Percentiles rank a stretch among this genome's conserved stretches.
Conservation (phyloP, 2,888 invertebrate species). For the Cryptocephalus primarius region DNA sequence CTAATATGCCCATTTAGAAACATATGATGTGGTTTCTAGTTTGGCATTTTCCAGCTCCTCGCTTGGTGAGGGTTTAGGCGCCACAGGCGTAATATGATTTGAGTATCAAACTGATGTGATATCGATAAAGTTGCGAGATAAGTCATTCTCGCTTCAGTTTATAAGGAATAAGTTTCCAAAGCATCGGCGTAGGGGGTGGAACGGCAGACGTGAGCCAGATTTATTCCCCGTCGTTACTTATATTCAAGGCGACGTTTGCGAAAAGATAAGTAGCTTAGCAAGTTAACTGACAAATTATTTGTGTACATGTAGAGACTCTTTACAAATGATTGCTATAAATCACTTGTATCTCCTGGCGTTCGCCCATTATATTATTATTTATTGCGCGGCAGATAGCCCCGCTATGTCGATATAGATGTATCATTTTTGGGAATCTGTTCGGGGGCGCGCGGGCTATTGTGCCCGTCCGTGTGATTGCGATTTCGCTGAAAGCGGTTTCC, state of each 20-base stretch:
- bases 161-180: no score
- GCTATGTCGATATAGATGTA: neutral
- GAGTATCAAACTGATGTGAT: no score
- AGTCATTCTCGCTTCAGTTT: no score
- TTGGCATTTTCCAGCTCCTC: no score
- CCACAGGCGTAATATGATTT: no score
- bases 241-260: constrained; percentile 15
- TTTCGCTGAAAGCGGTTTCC: no score
- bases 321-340: constrained; percentile 17
- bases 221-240: constrained; percentile 5
- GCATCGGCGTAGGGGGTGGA: neutral
- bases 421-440: constrained; percentile 2
- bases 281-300: constrained; percentile 18
- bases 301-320: constrained; percentile 16
- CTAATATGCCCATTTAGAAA: no score
- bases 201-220: constrained; percentile 5
- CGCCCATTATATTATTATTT: neutral
- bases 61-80: no score
- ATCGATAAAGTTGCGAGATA: no score
- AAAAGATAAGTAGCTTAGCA: constrained; percentile 19
- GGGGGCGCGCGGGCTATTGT: no score
- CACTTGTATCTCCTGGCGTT: neutral
- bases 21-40: no score
- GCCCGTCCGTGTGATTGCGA: no score
- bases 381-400: constrained; percentile 2